phyloP scores from a whole-genome alignment of 1,140 invertebrate species.

The Vanessa tameamea region DNA sequence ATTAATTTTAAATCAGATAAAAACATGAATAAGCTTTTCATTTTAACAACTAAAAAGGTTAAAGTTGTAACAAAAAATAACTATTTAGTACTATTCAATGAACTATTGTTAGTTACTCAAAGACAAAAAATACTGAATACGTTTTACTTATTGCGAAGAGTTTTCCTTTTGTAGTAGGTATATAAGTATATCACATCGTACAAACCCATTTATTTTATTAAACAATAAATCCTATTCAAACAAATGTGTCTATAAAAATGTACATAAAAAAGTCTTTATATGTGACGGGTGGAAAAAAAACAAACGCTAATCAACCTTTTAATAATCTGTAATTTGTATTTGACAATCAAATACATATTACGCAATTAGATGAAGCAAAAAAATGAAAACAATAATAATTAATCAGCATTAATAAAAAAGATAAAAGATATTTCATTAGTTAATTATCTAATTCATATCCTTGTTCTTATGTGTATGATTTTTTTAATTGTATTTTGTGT shows the following conservation, averaged over 20 bases:
- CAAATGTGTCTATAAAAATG: constrained; percentile 23
- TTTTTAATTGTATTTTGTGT: background rate
- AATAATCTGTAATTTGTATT: constrained; percentile 28
- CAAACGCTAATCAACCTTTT: constrained; percentile 2
- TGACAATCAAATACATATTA: constrained; percentile 30
- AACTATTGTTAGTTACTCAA: no score
- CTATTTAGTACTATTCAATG: no score
- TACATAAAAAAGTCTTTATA: constrained; percentile 9
- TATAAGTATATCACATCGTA: background rate
- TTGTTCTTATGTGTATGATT: background rate
- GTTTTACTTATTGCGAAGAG: no score
- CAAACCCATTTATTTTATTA: background rate
- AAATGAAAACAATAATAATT: constrained; percentile 5
- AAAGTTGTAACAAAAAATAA: no score
- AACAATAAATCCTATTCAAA: constrained; percentile 22
- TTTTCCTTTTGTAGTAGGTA: background rate
- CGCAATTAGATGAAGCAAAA: constrained; percentile 5
- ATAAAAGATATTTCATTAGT: constrained; percentile 12
- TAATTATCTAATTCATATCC: constrained; percentile 5
- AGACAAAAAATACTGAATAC: no score
- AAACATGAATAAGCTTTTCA: background rate
- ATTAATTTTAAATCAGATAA: constrained; percentile 2
- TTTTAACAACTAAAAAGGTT: no score
- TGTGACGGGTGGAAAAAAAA: constrained; percentile 2
- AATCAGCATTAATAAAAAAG: constrained; percentile 3